Evolutionary conservation across 2,113 vertebrate genomes (phyloP), one percentile per base, ranked within the genome.

Genomic region (Triplophysa tibetana): DNA sequence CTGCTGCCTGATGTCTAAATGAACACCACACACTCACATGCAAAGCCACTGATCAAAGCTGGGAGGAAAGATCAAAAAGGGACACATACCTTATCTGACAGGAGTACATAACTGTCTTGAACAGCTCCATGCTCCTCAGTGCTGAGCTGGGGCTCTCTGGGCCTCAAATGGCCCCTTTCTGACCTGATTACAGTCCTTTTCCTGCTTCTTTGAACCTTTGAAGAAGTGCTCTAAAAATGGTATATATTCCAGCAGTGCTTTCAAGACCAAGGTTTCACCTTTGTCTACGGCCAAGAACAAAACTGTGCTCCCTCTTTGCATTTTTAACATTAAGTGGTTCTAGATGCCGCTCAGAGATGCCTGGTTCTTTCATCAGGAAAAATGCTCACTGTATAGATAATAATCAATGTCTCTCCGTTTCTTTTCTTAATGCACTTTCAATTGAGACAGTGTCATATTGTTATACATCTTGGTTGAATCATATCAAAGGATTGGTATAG

Each of bases 121-220:
- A 75, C 61, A 82, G 77, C 78, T 73, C 48, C 43, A 17, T 78
- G 75, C 73, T 69, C 48, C 77, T 33, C 45, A 72, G 41, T 73
- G 70, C 88, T 56, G 77, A 84, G 67, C 81, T 77, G 86, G 64
- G 79, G 83, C 83, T 82, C 82, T 61, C 50, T 70, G 58, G 52
- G 85, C 73, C 52, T 67, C 80, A 81, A 90, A 87, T 88, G 86
- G 85, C 83, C 91, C 83, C 84, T 83, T 79, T 90, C 60, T 89
- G 88, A 89, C 91, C 83, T 88, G 89, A 91, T 90, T 89, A 87
- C 82, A 60, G 77, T 80, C 85, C 82, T 82, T 84, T 85, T 50
- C 54, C 61, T 56, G 67, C 50, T 77, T 82, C 78, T 85, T 82
- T 86, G 85, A 88, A 87, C 81, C 82, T 45, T 79, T 64, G 60